Percentiles rank a stretch among this genome's conserved stretches.
Evolutionary conservation across 2,888 invertebrate species (phyloP).

Genomic region (Euphydryas editha): DNA sequence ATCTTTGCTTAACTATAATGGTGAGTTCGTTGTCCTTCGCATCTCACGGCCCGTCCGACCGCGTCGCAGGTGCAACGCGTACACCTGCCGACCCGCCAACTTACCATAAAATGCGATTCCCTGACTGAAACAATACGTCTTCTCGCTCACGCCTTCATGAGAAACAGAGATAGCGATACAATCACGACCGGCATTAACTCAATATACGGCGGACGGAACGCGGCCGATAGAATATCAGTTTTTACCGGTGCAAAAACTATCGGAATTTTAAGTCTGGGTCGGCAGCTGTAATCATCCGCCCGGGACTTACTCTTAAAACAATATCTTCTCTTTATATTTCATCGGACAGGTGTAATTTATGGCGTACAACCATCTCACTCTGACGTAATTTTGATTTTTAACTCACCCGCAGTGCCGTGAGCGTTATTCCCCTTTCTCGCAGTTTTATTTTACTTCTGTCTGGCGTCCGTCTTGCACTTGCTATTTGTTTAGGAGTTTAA

Average conservation of each 20-base stretch:
- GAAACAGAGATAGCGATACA: constrained; percentile 65
- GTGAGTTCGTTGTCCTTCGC: constrained; percentile 76
- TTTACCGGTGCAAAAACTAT: constrained; percentile 82
- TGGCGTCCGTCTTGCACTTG: constrained; percentile 70
- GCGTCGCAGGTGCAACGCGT: constrained; percentile 78
- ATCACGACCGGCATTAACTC: constrained; percentile 82
- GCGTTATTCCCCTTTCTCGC: constrained; percentile 65
- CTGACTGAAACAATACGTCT: constrained; percentile 67
- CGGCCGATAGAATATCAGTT: constrained; percentile 80
- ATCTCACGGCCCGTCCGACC: constrained; percentile 69
- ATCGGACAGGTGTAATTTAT: constrained; percentile 78
- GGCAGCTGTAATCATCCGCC: constrained; percentile 74
- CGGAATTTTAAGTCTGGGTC: constrained; percentile 77
- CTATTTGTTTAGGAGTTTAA: constrained; percentile 74
- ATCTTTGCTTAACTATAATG: constrained; percentile 34
- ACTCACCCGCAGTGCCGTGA: constrained; percentile 55
- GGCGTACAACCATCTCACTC: constrained; percentile 61
- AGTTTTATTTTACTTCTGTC: constrained; percentile 80
- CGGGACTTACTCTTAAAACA: constrained; percentile 78
- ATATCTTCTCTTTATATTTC: constrained; percentile 72
- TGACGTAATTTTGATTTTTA: constrained; percentile 69
- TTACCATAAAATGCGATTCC: constrained; percentile 82
- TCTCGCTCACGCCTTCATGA: constrained; percentile 62
- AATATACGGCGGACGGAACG: constrained; percentile 76
- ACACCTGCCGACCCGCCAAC: constrained; percentile 80